Evolutionary conservation across 2,888 invertebrate species (phyloP).

Genomic region (Dione vanillae): DNA sequence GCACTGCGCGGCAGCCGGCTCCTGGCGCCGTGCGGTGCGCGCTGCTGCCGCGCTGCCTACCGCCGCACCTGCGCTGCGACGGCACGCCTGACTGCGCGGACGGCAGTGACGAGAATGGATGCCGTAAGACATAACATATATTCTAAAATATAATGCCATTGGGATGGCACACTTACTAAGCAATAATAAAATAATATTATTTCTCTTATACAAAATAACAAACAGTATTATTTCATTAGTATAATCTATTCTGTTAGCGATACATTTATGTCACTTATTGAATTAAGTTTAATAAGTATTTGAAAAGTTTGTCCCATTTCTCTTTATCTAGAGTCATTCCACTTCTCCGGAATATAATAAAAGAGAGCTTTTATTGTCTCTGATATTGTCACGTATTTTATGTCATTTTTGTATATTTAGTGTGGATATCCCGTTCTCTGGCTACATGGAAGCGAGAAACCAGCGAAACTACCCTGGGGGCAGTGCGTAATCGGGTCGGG

Average conservation of each 20-base stretch:
- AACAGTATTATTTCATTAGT: too few relatives aligned
- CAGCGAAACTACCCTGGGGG: constrained; percentile 87
- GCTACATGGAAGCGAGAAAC: constrained; percentile 86
- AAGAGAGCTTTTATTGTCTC: too few relatives aligned
- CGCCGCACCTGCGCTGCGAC: constrained; percentile 89
- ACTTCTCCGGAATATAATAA: too few relatives aligned
- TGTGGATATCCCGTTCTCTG: constrained; percentile 89
- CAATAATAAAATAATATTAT: too few relatives aligned
- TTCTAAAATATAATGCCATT: neutral
- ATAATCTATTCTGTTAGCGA: too few relatives aligned
- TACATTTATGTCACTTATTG: too few relatives aligned
- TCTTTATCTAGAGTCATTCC: too few relatives aligned
- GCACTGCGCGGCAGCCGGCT: constrained; percentile 89
- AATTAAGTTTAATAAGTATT: too few relatives aligned
- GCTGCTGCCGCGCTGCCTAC: constrained; percentile 89
- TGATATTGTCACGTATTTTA: neutral
- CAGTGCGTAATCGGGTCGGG: constrained; percentile 89
- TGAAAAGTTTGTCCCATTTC: too few relatives aligned
- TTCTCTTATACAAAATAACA: too few relatives aligned
- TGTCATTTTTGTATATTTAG: constrained; percentile 72
- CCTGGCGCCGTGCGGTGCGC: constrained; percentile 89
- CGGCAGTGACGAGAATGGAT: constrained; percentile 93
- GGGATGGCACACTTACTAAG: too few relatives aligned
- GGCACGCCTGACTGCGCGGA: constrained; percentile 93
- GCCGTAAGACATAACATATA: constrained; percentile 86